phyloP scores from a whole-genome alignment of 2,888 invertebrate genomes.

The Bimastos eiseni region DNA sequence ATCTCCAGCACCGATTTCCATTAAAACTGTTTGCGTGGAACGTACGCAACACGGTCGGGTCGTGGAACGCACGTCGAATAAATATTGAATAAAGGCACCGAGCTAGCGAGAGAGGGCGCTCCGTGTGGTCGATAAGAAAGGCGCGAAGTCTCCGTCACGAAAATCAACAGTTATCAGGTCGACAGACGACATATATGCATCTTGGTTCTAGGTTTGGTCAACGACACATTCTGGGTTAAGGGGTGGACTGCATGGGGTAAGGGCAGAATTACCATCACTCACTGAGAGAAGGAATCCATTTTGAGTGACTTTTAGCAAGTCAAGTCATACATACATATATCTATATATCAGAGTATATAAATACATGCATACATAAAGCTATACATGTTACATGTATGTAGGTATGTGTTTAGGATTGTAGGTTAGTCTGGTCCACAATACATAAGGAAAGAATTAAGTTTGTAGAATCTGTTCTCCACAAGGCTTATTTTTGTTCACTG shows the following conservation, averaged over 20 bases:
- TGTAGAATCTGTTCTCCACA: too few species aligned
- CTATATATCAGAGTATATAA: not conserved
- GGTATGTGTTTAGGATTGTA: too few species aligned
- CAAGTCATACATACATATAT: not conserved
- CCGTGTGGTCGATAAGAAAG: not conserved
- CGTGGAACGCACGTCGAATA: not conserved
- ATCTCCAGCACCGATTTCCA: conserved; percentile 4
- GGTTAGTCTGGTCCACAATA: too few species aligned
- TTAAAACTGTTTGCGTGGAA: not conserved
- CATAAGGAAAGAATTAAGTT: too few species aligned
- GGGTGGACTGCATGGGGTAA: not conserved
- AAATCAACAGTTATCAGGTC: not conserved
- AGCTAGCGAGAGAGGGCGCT: not conserved
- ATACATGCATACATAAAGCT: too few species aligned
- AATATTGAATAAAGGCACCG: not conserved
- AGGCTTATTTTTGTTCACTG: too few species aligned
- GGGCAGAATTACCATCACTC: not conserved
- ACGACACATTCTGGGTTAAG: not conserved
- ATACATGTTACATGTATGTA: too few species aligned
- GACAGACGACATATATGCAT: not conserved
- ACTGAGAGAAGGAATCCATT: too few species aligned
- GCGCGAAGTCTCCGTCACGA: not conserved
- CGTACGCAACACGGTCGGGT: not conserved
- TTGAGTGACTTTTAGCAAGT: not conserved
- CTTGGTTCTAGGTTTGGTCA: not conserved